A percentile compares a stretch with the other conserved stretches of the same genome.
Conservation (phyloP, 2,888 invertebrate genomes). For the Minunthozetes semirufus region DNA sequence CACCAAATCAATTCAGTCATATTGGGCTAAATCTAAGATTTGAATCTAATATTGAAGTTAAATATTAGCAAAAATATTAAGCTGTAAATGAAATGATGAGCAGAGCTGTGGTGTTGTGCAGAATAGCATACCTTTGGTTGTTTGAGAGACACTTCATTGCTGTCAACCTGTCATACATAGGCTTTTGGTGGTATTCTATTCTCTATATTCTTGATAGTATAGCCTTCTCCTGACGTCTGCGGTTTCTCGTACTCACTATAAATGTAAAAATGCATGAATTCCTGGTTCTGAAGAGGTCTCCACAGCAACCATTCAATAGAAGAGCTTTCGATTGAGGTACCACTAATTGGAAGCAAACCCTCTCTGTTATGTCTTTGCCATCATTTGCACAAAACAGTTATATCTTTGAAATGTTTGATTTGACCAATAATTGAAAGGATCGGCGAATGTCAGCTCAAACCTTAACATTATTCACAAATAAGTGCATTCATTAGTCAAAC, state of each 20-base stretch:
- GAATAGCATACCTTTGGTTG: neutral
- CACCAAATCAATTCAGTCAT: slow-evolving; percentile 27
- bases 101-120: neutral
- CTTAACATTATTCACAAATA: neutral
- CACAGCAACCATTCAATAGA: slow-evolving; percentile 20
- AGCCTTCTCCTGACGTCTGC: neutral
- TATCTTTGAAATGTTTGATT: no score
- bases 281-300: neutral
- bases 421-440: neutral
- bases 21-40: neutral
- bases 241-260: neutral
- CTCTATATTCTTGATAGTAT: neutral
- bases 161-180: neutral
- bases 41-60: neutral
- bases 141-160: neutral
- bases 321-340: neutral
- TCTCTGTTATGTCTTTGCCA: neutral
- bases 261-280: slow-evolving; percentile 2
- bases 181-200: neutral
- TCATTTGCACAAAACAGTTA: neutral
- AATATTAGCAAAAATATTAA: neutral
- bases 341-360: slow-evolving; percentile 10
- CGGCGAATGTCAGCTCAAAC: neutral
- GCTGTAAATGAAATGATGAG: neutral
- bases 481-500: no score